Conservation (phyloP, 2,113 vertebrate genomes). For the Atrichornis clamosus region DNA sequence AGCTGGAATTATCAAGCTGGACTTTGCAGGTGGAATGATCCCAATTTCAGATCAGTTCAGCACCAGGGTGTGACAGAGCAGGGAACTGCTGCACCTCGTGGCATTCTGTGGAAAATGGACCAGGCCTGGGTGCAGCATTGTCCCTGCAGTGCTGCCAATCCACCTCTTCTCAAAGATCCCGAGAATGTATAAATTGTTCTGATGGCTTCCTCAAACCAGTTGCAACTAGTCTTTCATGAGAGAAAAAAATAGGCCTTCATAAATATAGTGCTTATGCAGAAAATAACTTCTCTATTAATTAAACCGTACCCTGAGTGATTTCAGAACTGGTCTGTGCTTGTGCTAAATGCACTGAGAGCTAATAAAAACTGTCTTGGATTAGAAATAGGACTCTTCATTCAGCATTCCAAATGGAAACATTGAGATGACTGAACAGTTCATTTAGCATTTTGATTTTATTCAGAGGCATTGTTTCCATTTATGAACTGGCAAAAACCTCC, state of each 20-base stretch:
- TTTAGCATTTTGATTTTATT: slow-evolving; percentile 36
- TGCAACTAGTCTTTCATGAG: not conserved
- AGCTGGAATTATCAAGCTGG: not conserved
- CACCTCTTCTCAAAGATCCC: not conserved
- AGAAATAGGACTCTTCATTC: slow-evolving; percentile 34
- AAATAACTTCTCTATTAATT: slow-evolving; percentile 33
- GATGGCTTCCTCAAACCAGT: not conserved
- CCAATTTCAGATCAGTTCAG: not conserved
- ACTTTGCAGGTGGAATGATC: not conserved
- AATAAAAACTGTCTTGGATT: slow-evolving; percentile 57
- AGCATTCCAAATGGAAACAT: slow-evolving; percentile 55
- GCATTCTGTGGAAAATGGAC: not conserved
- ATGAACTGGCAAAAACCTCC: slow-evolving; percentile 59
- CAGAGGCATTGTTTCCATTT: slow-evolving; percentile 58
- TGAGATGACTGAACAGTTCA: slow-evolving; percentile 29
- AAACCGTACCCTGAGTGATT: slow-evolving; percentile 7
- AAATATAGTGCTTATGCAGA: slow-evolving; percentile 32
- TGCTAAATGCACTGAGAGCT: slow-evolving; percentile 12
- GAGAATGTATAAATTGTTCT: not conserved
- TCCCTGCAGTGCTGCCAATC: not conserved
- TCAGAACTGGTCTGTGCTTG: slow-evolving; percentile 49
- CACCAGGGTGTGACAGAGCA: not conserved
- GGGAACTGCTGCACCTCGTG: not conserved
- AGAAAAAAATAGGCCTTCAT: not conserved
- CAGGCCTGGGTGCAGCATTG: not conserved